Evolutionary conservation across 2,113 vertebrate genomes (phyloP).

Genomic region (Triplophysa rosa): DNA sequence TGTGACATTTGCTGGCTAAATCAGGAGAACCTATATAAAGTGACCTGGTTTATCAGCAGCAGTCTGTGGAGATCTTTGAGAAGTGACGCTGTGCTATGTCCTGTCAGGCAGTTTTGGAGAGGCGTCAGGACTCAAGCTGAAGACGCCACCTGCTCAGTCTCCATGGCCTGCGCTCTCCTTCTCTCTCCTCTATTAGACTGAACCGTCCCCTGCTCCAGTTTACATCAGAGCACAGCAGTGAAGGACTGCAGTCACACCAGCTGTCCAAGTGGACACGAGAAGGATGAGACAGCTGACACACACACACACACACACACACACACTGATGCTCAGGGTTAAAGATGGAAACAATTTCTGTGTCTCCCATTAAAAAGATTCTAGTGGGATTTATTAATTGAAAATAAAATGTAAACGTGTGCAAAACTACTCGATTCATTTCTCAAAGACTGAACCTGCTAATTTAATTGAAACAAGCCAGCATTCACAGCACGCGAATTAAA

Average conservation of each 20-base stretch:
- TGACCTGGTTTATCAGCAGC: constrained; percentile 24
- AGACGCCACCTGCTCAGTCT: constrained; percentile 33
- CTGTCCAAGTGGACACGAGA: constrained; percentile 6
- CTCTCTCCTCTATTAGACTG: constrained; percentile 5
- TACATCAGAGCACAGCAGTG: neutral
- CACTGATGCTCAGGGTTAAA: neutral
- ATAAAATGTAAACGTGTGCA: neutral
- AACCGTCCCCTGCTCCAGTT: constrained; percentile 23
- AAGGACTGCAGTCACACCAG: constrained; percentile 7
- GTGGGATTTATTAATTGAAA: neutral
- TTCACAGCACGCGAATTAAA: constrained; percentile 26
- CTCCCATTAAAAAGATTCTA: neutral
- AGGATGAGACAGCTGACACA: neutral
- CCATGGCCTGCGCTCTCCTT: constrained; percentile 2
- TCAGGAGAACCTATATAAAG: constrained; percentile 5
- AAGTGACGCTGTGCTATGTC: constrained; percentile 1
- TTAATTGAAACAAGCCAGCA: constrained; percentile 17
- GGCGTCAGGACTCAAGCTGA: constrained; percentile 6
- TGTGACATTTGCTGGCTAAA: neutral
- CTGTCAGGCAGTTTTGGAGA: constrained; percentile 3
- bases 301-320: no score
- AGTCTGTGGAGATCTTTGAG: neutral
- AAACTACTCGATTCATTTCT: constrained; percentile 17
- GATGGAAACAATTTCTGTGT: neutral
- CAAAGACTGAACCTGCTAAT: constrained; percentile 10